Conservation (phyloP, 2,797 vertebrate genomes). For the Urocyon cinereoargenteus region DNA sequence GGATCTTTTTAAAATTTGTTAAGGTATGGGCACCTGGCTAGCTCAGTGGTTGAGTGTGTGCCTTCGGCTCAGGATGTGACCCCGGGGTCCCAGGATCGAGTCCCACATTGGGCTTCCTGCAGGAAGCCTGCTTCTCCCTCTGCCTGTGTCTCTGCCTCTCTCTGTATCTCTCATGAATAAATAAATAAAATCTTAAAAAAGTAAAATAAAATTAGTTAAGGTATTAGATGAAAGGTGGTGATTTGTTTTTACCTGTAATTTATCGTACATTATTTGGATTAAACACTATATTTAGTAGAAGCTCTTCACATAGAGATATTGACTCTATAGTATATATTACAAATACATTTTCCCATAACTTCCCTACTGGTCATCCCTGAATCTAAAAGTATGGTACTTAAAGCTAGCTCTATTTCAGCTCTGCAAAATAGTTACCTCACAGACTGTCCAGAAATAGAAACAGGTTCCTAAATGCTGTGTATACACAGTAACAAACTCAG, state of each 20-base stretch:
- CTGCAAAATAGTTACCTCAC: neutral
- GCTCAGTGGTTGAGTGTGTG: too few relatives aligned
- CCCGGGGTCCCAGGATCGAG: too few relatives aligned
- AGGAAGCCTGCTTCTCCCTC: too few relatives aligned
- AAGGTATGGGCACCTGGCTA: neutral
- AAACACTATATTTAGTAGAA: neutral
- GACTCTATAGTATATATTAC: neutral
- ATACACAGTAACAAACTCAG: neutral
- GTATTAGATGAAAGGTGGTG: neutral
- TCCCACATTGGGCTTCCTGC: too few relatives aligned
- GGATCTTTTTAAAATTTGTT: conserved; percentile 18
- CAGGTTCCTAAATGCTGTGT: neutral
- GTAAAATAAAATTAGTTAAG: neutral
- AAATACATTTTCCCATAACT: conserved; percentile 30
- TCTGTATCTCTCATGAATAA: too few relatives aligned
- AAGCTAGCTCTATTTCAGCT: neutral
- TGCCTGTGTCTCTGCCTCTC: too few relatives aligned
- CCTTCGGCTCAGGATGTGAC: too few relatives aligned
- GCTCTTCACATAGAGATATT: neutral
- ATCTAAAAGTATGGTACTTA: conserved; percentile 19
- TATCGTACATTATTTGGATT: neutral
- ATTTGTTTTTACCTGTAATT: neutral
- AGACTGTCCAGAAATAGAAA: neutral
- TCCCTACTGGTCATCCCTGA: neutral
- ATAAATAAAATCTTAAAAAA: too few relatives aligned